phyloP scores from a whole-genome alignment of 2,888 invertebrate species.

The Euplexia lucipara region DNA sequence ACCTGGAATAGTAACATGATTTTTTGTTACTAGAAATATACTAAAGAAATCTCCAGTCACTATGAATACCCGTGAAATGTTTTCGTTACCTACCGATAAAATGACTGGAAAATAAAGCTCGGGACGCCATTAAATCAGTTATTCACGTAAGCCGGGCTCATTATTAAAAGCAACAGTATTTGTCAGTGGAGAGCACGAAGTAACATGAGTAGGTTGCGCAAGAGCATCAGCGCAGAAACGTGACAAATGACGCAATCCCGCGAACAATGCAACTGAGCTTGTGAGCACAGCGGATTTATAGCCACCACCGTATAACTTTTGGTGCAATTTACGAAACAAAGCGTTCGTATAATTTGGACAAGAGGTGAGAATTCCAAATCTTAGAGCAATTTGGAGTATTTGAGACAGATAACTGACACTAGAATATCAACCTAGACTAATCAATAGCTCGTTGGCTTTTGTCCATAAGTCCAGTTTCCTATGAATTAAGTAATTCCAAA shows the following conservation, averaged over 20 bases:
- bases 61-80: conserved; percentile 48
- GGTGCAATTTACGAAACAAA: conserved; percentile 63
- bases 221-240: conserved; percentile 76
- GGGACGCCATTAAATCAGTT: conserved; percentile 68
- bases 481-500: conserved; percentile 6
- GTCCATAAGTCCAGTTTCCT: background rate
- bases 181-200: conserved; percentile 78
- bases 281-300: conserved; percentile 73
- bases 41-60: conserved; percentile 33
- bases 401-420: background rate
- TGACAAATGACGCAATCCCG: conserved; percentile 87
- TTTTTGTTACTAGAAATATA: conserved; percentile 44
- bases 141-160: conserved; percentile 73
- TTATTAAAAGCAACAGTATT: conserved; percentile 78
- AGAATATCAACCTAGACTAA: no score
- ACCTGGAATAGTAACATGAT: conserved; percentile 37
- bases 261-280: conserved; percentile 83
- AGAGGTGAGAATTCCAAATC: background rate
- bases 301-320: conserved; percentile 65
- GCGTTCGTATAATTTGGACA: conserved; percentile 40
- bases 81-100: conserved; percentile 48
- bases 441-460: background rate
- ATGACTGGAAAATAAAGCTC: conserved; percentile 62
- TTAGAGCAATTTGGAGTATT: background rate
- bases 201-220: conserved; percentile 80